A percentile compares a stretch with the other conserved stretches of the same genome.
Evolutionary conservation across 2,888 invertebrate genomes (phyloP).

Genomic region (Drosophila flavopinicola): DNA sequence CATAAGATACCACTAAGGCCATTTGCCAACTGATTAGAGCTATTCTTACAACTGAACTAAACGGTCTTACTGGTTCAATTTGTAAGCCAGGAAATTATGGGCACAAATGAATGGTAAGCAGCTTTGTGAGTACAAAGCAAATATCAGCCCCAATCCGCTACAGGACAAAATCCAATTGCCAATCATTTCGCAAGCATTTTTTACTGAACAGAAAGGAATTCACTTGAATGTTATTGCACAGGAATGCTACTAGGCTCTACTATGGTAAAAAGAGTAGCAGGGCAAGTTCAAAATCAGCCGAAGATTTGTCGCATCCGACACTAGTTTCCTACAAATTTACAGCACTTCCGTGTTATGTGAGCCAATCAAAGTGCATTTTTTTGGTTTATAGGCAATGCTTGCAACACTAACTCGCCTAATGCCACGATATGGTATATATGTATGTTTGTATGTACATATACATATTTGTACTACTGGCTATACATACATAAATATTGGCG

Average conservation of each 20-base stretch:
- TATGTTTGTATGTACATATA: not conserved
- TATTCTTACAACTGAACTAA: too few species aligned
- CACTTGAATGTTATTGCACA: conserved; percentile 17
- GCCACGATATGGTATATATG: not conserved
- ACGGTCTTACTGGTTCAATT: too few species aligned
- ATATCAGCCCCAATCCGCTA: conserved; percentile 1
- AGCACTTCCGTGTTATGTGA: conserved; percentile 52
- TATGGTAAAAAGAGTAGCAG: too few species aligned
- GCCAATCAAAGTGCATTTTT: conserved; percentile 47
- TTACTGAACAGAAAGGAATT: conserved; percentile 30
- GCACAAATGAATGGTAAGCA: not conserved
- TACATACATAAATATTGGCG: conserved; percentile 4
- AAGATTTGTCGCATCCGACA: conserved; percentile 56
- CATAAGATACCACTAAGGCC: too few species aligned
- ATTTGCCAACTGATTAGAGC: too few species aligned
- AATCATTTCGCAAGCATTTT: conserved; percentile 37
- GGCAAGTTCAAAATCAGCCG: conserved; percentile 59
- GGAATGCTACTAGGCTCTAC: conserved; percentile 11
- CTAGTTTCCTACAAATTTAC: conserved; percentile 61
- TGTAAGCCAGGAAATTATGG: not conserved
- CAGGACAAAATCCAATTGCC: conserved; percentile 54
- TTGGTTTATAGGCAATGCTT: conserved; percentile 26
- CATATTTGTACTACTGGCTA: not conserved
- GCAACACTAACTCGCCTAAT: conserved; percentile 6
- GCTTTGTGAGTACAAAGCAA: conserved; percentile 1